Percentiles rank a stretch among this genome's conserved stretches.
phyloP scores from a whole-genome alignment of 1,140 invertebrate genomes.

The Bathynomus jamesi region DNA sequence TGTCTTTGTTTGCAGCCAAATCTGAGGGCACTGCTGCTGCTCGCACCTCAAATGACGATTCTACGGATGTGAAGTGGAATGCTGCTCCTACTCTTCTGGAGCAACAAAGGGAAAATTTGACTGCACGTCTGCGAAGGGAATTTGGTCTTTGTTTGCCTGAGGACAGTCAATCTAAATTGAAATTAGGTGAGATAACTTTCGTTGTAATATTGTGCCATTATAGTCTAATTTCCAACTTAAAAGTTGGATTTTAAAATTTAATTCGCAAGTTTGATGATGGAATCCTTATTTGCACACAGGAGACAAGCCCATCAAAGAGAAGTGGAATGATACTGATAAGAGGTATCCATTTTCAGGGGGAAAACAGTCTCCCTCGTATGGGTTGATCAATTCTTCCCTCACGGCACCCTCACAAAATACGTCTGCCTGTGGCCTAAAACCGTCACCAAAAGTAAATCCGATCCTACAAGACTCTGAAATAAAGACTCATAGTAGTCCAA shows the following conservation, averaged over 20 bases:
- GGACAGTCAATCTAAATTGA: constrained; percentile 52
- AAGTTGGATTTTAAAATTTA: too few relatives aligned
- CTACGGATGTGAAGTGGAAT: constrained; percentile 46
- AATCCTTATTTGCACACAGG: too few relatives aligned
- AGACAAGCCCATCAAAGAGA: background rate
- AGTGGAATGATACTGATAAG: background rate
- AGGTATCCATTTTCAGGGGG: background rate
- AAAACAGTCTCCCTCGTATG: too few relatives aligned
- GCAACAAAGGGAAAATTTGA: constrained; percentile 63
- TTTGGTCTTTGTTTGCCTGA: constrained; percentile 64
- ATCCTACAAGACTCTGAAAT: too few relatives aligned
- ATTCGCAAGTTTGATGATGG: too few relatives aligned
- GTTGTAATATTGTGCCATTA: too few relatives aligned
- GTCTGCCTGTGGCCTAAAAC: too few relatives aligned
- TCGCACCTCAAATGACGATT: background rate
- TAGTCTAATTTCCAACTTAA: too few relatives aligned
- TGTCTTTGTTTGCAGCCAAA: background rate
- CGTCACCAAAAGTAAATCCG: too few relatives aligned
- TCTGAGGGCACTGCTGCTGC: background rate
- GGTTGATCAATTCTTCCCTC: too few relatives aligned
- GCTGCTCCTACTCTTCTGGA: constrained; percentile 62
- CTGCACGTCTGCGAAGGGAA: constrained; percentile 61
- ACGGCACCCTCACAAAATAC: too few relatives aligned
- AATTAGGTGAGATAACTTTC: background rate
- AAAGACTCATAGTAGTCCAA: too few relatives aligned